Base-by-base conservation (phyloP, 2,888 invertebrate species). In the Merodon equestris region DNA sequence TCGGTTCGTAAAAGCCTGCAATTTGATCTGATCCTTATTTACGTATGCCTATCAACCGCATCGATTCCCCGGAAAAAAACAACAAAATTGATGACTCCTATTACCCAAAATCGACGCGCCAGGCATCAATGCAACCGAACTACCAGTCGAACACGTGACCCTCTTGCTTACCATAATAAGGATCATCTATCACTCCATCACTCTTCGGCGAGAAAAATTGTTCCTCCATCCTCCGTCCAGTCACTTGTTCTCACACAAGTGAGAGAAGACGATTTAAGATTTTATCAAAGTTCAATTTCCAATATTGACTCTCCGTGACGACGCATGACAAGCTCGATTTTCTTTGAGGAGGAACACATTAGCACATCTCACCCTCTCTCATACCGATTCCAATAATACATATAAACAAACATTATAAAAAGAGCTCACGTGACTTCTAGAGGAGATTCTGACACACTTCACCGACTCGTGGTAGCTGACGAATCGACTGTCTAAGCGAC, bases 241-340 rank as follows among this genome's bases (percentile, higher is more conserved):
- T n/a, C n/a, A n/a, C n/a, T n/a, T n/a, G n/a, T n/a, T n/a, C n/a
- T n/a, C n/a, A 36, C 10, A 36, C 36, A 36, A 9, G 3, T 10
- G 9, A 5, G 9, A 10, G 40, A 40, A 9, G 2, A 40, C 40
- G 40, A 40, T 9, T n/a, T 57, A 3, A 57, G 34, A 42, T 67
- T 67, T 42, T 42, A 57, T 57, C 48, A 67, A 67, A 57, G 57
- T 67, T 57, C 50, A 57, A 67, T 67, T 50, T 42, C 36, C 50
- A 67, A 67, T 67, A 67, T 67, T 67, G 50, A 57, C 67, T 34
- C 67, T 67, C 57, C 67, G 67, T 67, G 67, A 67, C 48, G 67
- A 67, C 42, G 57, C 67, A 57, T 67, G 57, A 50, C 56, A 13
- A 42, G 27, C 27, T 27, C 27, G 7, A 27, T 27, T 7, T 27